Evolutionary conservation across 2,113 vertebrate genomes (phyloP), one percentile per base, ranked within the genome.

Genomic region (Rhineura floridana): DNA sequence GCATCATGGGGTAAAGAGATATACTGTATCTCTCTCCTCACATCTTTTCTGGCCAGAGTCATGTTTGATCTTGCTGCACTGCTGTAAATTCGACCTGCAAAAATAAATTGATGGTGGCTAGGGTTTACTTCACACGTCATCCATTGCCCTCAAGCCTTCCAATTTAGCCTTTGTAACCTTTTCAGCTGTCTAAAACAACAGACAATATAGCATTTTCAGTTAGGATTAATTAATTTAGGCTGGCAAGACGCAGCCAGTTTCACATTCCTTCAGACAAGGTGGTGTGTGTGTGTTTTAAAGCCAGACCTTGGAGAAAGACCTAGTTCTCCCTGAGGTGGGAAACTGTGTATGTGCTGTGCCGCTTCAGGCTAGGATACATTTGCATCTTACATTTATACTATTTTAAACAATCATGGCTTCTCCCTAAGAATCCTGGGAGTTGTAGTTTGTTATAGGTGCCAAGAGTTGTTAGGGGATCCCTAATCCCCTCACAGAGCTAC

Each of bases 151-250:
- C 77, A 46, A 48, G 75, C 67, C 73, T 83, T 92, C 79, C 33
- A n/a, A 19, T 44, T 75, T 86, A 90, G 59, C 69, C 90, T 84
- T 91, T 85, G 63, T 95, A 90, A 85, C 81, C 88, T 89, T 94
- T 87, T 80, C 81, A 92, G 83, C 87, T 88, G 90, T 88, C 77
- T 91, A 92, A 93, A 94, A 88, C 83, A 91, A 70, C 90, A 80
- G 83, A 52, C 88, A 90, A 83, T 90, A 78, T 89, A 92, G 87
- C 89, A 86, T 94, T 95, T 94, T 93, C 89, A 19, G 86, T 93
- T 93, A 92, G 93, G 87, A 86, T 46, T 92, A 91, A 95, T 92
- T 91, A 90, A 94, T 95, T 89, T 90, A 88, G 0, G 0, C 69
- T 87, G 87, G 87, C 89, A 86, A 90, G 92, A 93, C 76, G 85